These are phyloP conservation scores for Varroa destructor DNA, from an alignment of 1,140 invertebrate species.

Conservation along the genomic window DNA sequence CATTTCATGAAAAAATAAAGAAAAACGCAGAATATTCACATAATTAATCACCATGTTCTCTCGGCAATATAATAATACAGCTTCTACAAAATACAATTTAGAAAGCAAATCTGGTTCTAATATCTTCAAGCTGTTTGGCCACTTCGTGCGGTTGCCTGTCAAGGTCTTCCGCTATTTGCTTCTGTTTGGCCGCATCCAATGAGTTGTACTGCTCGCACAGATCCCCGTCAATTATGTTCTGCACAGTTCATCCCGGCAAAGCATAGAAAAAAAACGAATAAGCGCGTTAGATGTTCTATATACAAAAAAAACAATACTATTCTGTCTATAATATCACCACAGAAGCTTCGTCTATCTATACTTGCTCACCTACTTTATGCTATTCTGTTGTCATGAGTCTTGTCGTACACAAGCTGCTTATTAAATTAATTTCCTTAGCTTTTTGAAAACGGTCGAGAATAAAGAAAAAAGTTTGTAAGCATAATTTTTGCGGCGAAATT, in stretches of 20 bases:
- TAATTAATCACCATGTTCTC: too few relatives aligned
- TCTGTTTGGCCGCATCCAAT: conserved; percentile 81
- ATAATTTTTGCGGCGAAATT: too few relatives aligned
- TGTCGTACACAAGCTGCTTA: too few relatives aligned
- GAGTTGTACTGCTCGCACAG: conserved; percentile 97
- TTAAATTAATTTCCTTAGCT: too few relatives aligned
- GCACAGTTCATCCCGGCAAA: conserved; percentile 30
- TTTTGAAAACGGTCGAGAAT: too few relatives aligned
- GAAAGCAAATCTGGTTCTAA: conserved; percentile 45
- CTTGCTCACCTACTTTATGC: too few relatives aligned
- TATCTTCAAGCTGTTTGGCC: conserved; percentile 46
- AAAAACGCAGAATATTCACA: too few relatives aligned
- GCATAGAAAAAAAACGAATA: conserved; percentile 38
- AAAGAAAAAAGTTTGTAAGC: too few relatives aligned
- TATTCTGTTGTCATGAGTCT: too few relatives aligned
- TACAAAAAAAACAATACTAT: conserved; percentile 27
- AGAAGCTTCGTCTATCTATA: background rate
- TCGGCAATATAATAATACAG: too few relatives aligned
- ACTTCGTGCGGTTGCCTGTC: conserved; percentile 90
- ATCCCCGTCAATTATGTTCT: conserved; percentile 97
- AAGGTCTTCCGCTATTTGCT: conserved; percentile 81
- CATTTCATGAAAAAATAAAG: too few relatives aligned
- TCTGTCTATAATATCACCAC: conserved; percentile 15
- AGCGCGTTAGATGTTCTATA: background rate
- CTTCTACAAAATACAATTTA: conserved; percentile 35